Conservation (phyloP, 2,888 invertebrate species). For the Rosalia funebris region DNA sequence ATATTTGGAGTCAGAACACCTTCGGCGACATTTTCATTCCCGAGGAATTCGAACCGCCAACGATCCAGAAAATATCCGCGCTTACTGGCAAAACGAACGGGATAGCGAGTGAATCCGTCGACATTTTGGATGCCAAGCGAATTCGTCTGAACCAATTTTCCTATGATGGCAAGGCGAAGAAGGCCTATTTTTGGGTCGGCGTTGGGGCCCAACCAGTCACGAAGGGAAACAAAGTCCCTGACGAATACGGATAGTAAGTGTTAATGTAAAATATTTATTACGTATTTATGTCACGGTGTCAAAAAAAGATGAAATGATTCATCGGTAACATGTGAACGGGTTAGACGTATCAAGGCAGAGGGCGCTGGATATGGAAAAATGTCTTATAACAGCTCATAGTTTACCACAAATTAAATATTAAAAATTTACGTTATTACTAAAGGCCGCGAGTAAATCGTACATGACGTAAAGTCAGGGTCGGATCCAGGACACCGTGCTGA, state of each 20-base stretch:
- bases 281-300: too few relatives aligned
- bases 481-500: too few relatives aligned
- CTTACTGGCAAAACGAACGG: conserved; percentile 73
- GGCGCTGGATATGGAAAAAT: too few relatives aligned
- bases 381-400: too few relatives aligned
- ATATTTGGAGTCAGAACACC: conserved; percentile 85
- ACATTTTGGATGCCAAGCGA: conserved; percentile 83
- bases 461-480: too few relatives aligned
- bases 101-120: conserved; percentile 78
- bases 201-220: conserved; percentile 87
- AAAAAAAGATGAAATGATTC: too few relatives aligned
- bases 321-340: too few relatives aligned
- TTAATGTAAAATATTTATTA: background rate
- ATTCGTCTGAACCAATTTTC: conserved; percentile 79
- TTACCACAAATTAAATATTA: too few relatives aligned
- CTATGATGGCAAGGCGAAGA: conserved; percentile 81
- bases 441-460: too few relatives aligned
- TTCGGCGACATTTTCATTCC: conserved; percentile 92
- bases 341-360: too few relatives aligned
- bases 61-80: conserved; percentile 70
- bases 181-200: conserved; percentile 89
- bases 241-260: conserved; percentile 92
- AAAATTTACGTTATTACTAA: too few relatives aligned
- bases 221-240: conserved; percentile 84
- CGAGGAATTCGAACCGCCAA: conserved; percentile 89